These are phyloP conservation scores for Papilio helenus DNA, from an alignment of 1,140 invertebrate species.

Conservation along the genomic window DNA sequence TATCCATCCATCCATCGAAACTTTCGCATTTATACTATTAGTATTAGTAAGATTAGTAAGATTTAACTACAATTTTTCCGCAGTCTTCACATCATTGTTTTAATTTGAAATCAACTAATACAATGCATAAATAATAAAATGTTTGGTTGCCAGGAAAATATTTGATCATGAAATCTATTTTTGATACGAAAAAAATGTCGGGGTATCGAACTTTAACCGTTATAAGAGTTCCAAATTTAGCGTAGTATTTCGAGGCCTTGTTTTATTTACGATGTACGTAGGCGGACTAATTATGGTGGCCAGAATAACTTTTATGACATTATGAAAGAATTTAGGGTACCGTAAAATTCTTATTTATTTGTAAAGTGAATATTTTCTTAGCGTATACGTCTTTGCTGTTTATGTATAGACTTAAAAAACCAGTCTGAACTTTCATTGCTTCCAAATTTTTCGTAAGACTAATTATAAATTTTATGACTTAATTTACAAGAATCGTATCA, in stretches of 20 bases:
- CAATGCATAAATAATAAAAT: background rate
- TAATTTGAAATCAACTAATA: no score
- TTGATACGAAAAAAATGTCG: background rate
- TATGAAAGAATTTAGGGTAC: background rate
- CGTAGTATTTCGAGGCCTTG: background rate
- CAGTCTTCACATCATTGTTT: no score
- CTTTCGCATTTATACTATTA: no score
- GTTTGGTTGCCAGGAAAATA: background rate
- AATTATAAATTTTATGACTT: no score
- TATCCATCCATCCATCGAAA: no score
- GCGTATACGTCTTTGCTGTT: background rate
- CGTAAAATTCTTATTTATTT: background rate
- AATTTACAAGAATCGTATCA: no score
- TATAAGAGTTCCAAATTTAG: conserved; percentile 5
- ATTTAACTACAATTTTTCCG: no score
- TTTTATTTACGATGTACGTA: conserved; percentile 10
- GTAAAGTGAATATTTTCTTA: background rate
- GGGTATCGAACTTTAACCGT: background rate
- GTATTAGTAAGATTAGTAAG: no score
- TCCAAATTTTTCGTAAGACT: no score
- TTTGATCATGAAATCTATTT: background rate
- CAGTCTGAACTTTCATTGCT: no score
- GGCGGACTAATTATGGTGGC: conserved; percentile 17
- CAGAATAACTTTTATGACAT: conserved; percentile 10
- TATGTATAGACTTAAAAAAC: background rate